phyloP scores from a whole-genome alignment of 2,797 vertebrate species.

The Xenentodon cancila region DNA sequence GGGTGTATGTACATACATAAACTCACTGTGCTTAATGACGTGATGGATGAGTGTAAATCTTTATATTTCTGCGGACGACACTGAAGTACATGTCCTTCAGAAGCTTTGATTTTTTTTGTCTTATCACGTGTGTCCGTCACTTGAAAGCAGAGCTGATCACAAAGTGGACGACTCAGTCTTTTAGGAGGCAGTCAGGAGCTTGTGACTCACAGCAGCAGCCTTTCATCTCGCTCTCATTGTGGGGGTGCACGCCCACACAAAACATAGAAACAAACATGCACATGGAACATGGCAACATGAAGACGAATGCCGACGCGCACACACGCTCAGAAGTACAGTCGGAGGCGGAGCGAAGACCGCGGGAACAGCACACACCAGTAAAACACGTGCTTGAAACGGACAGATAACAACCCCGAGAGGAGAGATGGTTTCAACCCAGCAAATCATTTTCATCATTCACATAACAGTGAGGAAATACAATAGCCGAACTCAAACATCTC shows the following conservation, averaged over 20 bases:
- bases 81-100: not conserved
- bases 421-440: slow-evolving; percentile 47
- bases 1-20: too few relatives aligned
- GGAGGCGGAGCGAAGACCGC: slow-evolving; percentile 1
- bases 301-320: not conserved
- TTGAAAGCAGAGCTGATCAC: slow-evolving; percentile 21
- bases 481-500: slow-evolving; percentile 35
- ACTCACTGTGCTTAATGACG: too few relatives aligned
- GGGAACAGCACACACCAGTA: not conserved
- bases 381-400: not conserved
- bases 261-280: slow-evolving; percentile 1
- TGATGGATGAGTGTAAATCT: too few relatives aligned
- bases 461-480: slow-evolving; percentile 14
- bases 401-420: slow-evolving; percentile 54
- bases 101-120: slow-evolving; percentile 4
- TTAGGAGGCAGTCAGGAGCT: slow-evolving; percentile 37
- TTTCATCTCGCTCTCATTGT: slow-evolving; percentile 54
- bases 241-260: slow-evolving; percentile 1
- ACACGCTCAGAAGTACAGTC: slow-evolving; percentile 17
- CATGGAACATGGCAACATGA: slow-evolving; percentile 8
- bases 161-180: slow-evolving; percentile 27
- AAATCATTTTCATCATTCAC: slow-evolving; percentile 55
- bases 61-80: too few relatives aligned
- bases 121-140: slow-evolving; percentile 7
- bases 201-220: slow-evolving; percentile 45